Evolutionary conservation across 2,797 vertebrate species (phyloP).

Genomic region (Chelonia mydas): DNA sequence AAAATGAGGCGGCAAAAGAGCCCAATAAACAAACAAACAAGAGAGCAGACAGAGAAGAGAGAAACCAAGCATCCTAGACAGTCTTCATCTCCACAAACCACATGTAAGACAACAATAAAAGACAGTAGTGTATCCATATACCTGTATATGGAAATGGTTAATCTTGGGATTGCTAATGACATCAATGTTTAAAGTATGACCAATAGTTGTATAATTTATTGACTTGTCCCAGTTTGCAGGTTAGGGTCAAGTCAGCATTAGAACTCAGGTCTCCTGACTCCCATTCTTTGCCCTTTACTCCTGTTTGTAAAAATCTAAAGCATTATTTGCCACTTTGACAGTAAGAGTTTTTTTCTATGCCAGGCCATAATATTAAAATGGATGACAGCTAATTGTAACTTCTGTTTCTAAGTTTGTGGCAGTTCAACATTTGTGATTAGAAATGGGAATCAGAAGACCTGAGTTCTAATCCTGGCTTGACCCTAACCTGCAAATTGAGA

Average conservation of each 20-base stretch:
- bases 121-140: neutral
- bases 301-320: neutral
- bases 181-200: neutral
- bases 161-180: no score
- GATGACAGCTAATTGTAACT: no score
- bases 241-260: neutral
- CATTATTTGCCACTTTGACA: neutral
- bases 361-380: no score
- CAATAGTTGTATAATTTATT: neutral
- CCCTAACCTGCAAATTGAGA: neutral
- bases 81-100: neutral
- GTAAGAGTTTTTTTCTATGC: no score
- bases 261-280: neutral
- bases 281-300: neutral
- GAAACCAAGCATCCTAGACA: neutral
- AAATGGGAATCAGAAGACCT: neutral
- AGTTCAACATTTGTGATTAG: neutral
- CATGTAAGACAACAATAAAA: neutral
- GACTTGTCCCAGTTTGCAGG: neutral
- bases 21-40: neutral
- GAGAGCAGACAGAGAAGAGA: neutral
- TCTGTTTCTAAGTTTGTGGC: neutral
- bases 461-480: neutral
- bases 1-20: neutral
- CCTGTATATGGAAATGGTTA: neutral